phyloP scores from a whole-genome alignment of 2,888 invertebrate species.

The Argynnis bischoffii region DNA sequence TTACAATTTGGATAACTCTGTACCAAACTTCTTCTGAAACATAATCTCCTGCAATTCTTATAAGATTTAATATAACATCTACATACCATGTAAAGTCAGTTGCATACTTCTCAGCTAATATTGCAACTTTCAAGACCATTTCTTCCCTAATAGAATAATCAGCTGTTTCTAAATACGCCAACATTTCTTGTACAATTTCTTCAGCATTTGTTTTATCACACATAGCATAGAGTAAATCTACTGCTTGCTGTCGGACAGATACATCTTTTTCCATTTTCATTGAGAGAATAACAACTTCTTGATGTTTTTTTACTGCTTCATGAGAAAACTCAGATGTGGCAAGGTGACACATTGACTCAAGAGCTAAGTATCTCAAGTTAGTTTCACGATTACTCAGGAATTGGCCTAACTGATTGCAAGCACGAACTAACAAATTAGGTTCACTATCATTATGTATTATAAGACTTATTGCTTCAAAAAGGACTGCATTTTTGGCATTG shows the following conservation, averaged over 20 bases:
- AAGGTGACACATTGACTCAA: constrained; percentile 99
- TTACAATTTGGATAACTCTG: constrained; percentile 99
- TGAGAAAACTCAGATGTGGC: constrained; percentile 99
- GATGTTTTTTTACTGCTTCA: constrained; percentile 99
- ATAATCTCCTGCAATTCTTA: constrained; percentile 99
- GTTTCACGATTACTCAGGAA: constrained; percentile 99
- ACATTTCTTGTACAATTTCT: constrained; percentile 99
- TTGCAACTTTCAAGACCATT: constrained; percentile 99
- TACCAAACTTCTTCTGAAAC: constrained; percentile 99
- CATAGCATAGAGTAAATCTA: constrained; percentile 99
- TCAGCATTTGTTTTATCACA: constrained; percentile 99
- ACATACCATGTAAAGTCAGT: constrained; percentile 99
- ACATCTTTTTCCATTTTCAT: constrained; percentile 99
- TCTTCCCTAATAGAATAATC: constrained; percentile 99
- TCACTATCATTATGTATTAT: constrained; percentile 99
- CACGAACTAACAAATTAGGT: constrained; percentile 97
- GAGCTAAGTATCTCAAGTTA: constrained; percentile 97
- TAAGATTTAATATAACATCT: constrained; percentile 98
- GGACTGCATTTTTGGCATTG: constrained; percentile 99
- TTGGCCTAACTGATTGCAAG: constrained; percentile 99
- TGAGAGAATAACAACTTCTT: constrained; percentile 98
- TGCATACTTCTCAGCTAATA: constrained; percentile 99
- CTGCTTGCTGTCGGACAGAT: constrained; percentile 98
- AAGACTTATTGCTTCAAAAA: constrained; percentile 99
- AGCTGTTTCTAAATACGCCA: constrained; percentile 98